Base-by-base conservation (phyloP, 2,113 vertebrate species). In the Tenebrosternarchus preto region DNA sequence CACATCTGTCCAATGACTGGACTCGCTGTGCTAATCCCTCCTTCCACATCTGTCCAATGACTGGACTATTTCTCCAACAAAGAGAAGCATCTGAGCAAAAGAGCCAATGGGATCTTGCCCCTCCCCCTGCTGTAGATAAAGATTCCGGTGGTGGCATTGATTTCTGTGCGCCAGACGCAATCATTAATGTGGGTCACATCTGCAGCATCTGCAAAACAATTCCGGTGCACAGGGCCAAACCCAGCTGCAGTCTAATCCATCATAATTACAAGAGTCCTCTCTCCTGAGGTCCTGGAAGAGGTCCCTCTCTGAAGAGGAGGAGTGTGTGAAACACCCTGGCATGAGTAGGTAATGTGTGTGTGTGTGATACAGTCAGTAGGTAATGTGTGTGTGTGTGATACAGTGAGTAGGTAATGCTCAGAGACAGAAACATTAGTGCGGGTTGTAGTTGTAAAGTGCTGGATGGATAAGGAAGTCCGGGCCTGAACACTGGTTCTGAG, bases 161-260 rank as follows among this genome's bases (percentile, higher is more conserved):
- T 87, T 91, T 85, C 71, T 86, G 64, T 80, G 82, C 88, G 87
- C 88, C 82, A 86, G 73, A 87, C 90, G 86, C 85, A 85, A 90
- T 94, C 92, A 92, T 90, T 91, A 92, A 96, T 95, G 94, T 94
- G 86, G 88, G 92, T 92, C 91, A 93, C 93, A 93, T 91, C 83
- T 85, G 79, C 90, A 92, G 93, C 93, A 94, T 95, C 95, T 95
- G 94, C 87, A 92, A 94, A 94, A 94, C 92, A 94, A 94, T 94
- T 91, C 93, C 92, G 89, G 88, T 86, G 88, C 69, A 20, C 88
- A 76, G 91, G 90, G 88, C 88, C 92, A 91, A 93, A 90, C 90
- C 90, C 92, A 91, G 92, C 92, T 84, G 92, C 93, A 93, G 93
- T 92, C 92, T 94, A 94, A 96, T 96, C 94, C 92, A 94, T 95